Evolutionary conservation across 2,113 vertebrate genomes (phyloP).

Genomic region (Pogona vitticeps): DNA sequence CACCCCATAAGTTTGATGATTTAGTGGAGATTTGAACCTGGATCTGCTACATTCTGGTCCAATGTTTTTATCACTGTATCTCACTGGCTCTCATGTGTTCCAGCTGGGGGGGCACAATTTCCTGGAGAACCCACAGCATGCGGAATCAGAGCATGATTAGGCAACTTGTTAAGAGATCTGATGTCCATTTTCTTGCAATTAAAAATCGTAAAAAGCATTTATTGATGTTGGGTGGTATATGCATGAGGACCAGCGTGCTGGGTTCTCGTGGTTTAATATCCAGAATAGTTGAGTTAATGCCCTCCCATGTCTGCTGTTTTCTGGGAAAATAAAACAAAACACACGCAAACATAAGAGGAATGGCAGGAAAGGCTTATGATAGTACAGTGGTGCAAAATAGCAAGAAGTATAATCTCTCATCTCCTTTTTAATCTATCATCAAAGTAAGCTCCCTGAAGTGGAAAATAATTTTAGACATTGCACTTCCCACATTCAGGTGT

Average conservation of each 20-base stretch:
- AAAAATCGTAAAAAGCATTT: too few relatives aligned
- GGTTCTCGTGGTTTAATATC: too few relatives aligned
- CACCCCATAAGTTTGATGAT: neutral
- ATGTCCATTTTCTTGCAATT: neutral
- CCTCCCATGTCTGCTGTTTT: too few relatives aligned
- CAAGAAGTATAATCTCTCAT: neutral
- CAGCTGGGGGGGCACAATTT: too few relatives aligned
- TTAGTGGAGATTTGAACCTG: neutral
- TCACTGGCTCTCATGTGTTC: too few relatives aligned
- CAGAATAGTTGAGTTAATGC: too few relatives aligned
- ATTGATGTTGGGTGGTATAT: too few relatives aligned
- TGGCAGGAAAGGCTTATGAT: too few relatives aligned
- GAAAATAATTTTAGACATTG: constrained; percentile 30
- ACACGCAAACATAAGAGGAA: too few relatives aligned
- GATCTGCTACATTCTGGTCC: neutral
- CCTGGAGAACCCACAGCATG: neutral
- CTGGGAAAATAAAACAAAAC: too few relatives aligned
- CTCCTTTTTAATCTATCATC: constrained; percentile 62
- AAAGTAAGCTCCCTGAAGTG: constrained; percentile 1
- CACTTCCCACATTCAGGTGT: constrained; percentile 20
- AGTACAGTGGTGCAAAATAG: too few relatives aligned
- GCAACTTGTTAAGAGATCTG: neutral
- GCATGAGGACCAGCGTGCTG: too few relatives aligned
- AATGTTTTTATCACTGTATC: neutral
- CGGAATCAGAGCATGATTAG: neutral